Evolutionary conservation across 2,888 invertebrate genomes (phyloP).

Genomic region (Omphaloscelis lunosa): DNA sequence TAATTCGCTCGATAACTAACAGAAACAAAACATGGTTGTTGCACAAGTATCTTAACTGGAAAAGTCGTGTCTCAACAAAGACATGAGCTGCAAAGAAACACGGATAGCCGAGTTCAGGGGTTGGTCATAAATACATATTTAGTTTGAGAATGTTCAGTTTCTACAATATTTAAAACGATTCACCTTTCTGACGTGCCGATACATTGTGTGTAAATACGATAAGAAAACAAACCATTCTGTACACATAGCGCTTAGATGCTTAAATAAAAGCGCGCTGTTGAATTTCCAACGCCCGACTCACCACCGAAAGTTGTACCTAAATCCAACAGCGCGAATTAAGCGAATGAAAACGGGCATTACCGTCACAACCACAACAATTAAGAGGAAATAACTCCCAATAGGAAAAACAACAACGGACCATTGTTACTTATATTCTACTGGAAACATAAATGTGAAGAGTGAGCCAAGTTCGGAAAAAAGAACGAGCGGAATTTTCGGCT

Average conservation of each 20-base stretch:
- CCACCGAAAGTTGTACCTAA: neutral
- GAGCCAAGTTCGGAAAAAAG: slow-evolving; percentile 11
- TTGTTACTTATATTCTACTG: neutral
- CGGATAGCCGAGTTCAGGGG: too few species aligned
- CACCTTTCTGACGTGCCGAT: neutral
- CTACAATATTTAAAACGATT: too few species aligned
- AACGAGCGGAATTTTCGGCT: neutral
- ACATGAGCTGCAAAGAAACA: too few species aligned
- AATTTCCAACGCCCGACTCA: neutral
- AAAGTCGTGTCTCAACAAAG: too few species aligned
- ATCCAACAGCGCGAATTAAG: neutral
- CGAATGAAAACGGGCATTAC: neutral
- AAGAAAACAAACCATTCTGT: neutral
- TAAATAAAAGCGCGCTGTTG: neutral
- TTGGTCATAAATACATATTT: too few species aligned
- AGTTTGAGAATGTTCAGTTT: too few species aligned
- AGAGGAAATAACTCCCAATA: slow-evolving; percentile 8
- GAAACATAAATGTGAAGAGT: neutral
- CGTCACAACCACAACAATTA: neutral
- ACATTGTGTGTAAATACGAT: neutral
- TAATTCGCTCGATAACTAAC: too few species aligned
- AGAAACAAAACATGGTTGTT: too few species aligned
- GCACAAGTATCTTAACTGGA: too few species aligned
- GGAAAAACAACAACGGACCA: slow-evolving; percentile 6
- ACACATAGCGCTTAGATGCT: neutral